A percentile compares a stretch with the other conserved stretches of the same genome.
These are phyloP conservation scores for Callithrix jacchus DNA, from an alignment of 2,113 vertebrate species.

Conservation along the genomic window DNA sequence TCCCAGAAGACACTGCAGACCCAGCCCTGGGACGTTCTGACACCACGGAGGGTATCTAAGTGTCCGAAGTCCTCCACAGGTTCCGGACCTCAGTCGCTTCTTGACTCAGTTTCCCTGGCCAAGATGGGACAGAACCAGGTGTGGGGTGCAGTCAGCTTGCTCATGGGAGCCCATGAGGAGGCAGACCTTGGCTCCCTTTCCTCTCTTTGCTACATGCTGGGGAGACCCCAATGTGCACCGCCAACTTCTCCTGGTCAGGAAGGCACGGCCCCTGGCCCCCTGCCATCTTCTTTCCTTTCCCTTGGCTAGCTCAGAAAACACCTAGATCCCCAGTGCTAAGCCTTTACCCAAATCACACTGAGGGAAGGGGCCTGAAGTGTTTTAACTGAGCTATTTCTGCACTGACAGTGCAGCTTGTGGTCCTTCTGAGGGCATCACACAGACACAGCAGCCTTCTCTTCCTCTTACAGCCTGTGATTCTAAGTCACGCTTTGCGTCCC, in stretches of 20 bases:
- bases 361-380: accelerated
- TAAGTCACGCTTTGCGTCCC: constrained; percentile 55
- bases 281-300: neutral
- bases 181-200: accelerated
- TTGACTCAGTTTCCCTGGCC: neutral
- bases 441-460: neutral
- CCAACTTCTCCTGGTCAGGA: neutral
- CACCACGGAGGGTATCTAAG: accelerated
- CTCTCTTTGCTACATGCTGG: accelerated
- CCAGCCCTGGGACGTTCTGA: accelerated
- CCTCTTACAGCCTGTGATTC: neutral
- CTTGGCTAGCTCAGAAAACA: neutral
- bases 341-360: accelerated
- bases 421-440: accelerated
- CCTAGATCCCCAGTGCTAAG: accelerated
- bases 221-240: neutral
- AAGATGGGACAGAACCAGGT: accelerated
- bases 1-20: accelerated
- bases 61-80: accelerated
- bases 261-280: accelerated
- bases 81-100: accelerated
- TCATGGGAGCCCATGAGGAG: accelerated
- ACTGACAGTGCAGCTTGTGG: accelerated
- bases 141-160: too few species aligned
- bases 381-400: accelerated